Base-by-base conservation (phyloP, 1,140 invertebrate genomes). In the Microplitis mediator region DNA sequence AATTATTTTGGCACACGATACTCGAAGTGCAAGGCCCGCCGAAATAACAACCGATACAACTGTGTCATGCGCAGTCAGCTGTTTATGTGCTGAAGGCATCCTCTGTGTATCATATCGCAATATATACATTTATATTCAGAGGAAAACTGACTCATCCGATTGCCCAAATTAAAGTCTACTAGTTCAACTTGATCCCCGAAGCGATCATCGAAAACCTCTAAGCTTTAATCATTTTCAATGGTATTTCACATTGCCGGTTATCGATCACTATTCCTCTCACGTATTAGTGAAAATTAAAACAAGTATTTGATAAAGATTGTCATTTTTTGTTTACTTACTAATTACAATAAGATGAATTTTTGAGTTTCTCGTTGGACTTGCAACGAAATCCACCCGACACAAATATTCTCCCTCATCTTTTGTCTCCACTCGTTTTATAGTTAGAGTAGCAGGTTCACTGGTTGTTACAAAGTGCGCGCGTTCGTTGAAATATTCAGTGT, bases 381-480 rank as follows among this genome's bases (percentile, higher is more conserved):
- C 90, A 68, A 91, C 90, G 81, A 95, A 96, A 84, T 96, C 94
- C 52, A 95, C 94, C 61, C 92, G 87, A 85, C 93, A 95, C 73
- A 92, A 88, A 86, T 94, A 95, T 56, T 91, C 89, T 4, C 92
- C 93, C 75, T 92, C 90, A 84, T 95, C 93, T 50, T 88, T 88
- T 65, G 91, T 88, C 77, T 90, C 87, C 4, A 93, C 89, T 60
- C 89, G 89, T 75, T 90, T 89, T 58, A 95, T 86, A 34, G 89
- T 88, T 13, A 94, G 88, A 6, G 89, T 87, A 3, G 92, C 90
- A 1, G 90, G 90, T 13, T 89, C 88, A 34, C 84, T 84, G 16
- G 81, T 77, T 35, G 89, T 88, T 52, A 85, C 81, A 85, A 92
- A 92, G 62, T 85, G 89, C 1, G 89, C 89, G 23, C 91, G 84